Evolutionary conservation across 2,888 invertebrate genomes (phyloP).

Genomic region (Drosophila recens): DNA sequence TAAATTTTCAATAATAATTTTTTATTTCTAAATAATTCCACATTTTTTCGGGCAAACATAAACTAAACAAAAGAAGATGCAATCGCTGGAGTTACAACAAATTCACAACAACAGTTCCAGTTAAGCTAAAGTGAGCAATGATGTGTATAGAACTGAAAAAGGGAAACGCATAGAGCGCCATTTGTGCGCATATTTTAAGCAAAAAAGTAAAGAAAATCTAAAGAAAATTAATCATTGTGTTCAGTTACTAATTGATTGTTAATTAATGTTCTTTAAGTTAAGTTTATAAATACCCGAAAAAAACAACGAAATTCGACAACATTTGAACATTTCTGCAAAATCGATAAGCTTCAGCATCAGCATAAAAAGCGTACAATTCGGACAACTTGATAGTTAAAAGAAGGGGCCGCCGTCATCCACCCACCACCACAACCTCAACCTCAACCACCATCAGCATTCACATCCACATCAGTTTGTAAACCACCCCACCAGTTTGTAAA

Average conservation of each 20-base stretch:
- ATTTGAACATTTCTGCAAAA: constrained; percentile 69
- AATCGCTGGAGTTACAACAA: constrained; percentile 9
- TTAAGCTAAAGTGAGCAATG: constrained; percentile 65
- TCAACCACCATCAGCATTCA: constrained; percentile 81
- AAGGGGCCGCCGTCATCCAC: constrained; percentile 62
- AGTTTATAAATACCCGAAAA: constrained; percentile 22
- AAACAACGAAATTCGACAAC: constrained; percentile 41
- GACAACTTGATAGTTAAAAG: constrained; percentile 40
- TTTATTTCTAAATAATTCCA: constrained; percentile 23
- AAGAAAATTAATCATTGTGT: constrained; percentile 25
- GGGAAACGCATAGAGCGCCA: constrained; percentile 55
- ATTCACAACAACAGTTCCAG: constrained; percentile 22
- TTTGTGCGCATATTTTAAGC: constrained; percentile 37
- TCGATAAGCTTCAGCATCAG: constrained; percentile 76
- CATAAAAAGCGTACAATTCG: constrained; percentile 39
- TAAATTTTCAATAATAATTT: constrained; percentile 49
- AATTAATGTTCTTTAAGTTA: constrained; percentile 34
- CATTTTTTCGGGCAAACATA: neutral
- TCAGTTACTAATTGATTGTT: constrained; percentile 28
- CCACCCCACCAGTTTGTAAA: constrained; percentile 34
- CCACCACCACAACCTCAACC: constrained; percentile 33
- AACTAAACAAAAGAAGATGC: constrained; percentile 21
- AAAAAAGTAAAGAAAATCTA: neutral
- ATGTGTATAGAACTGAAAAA: constrained; percentile 55
- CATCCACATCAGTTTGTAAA: constrained; percentile 20